Evolutionary conservation across 1,140 invertebrate genomes (phyloP).

Genomic region (Musca vetustissima): DNA sequence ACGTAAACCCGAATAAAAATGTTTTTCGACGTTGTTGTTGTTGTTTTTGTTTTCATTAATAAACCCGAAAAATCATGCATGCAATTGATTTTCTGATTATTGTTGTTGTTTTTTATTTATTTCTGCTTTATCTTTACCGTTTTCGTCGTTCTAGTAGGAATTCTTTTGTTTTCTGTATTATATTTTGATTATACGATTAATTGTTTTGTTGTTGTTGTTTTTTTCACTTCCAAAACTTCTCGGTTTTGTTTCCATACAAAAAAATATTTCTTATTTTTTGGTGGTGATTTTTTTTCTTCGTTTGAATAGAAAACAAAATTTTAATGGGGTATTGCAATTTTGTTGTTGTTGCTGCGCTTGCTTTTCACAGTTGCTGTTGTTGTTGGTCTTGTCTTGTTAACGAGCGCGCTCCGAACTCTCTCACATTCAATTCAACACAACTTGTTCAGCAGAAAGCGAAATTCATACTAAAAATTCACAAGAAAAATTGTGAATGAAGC

Average conservation of each 20-base stretch:
- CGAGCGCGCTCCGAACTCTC: constrained; percentile 18
- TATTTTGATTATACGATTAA: neutral
- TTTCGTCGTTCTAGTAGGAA: constrained; percentile 19
- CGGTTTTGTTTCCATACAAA: neutral
- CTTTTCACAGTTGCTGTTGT: constrained; percentile 3
- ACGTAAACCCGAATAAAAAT: neutral
- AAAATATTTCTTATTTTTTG: neutral
- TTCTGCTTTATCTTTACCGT: neutral
- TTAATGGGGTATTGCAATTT: neutral
- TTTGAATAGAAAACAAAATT: neutral
- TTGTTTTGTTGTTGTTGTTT: constrained; percentile 1
- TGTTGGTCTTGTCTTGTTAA: too few species aligned
- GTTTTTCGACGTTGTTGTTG: neutral
- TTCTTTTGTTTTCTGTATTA: neutral
- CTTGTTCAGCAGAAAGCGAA: constrained; percentile 45
- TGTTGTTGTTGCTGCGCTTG: neutral
- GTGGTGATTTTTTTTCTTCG: neutral
- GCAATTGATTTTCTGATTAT: neutral
- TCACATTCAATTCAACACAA: constrained; percentile 38
- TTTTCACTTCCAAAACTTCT: neutral
- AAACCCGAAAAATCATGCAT: neutral
- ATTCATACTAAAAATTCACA: constrained; percentile 38
- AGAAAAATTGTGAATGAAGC: constrained; percentile 22
- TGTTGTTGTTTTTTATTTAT: constrained; percentile 12
- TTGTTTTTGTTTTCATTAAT: neutral